These are phyloP conservation scores for Gymnobelideus leadbeateri DNA, from an alignment of 2,113 vertebrate species.

Conservation along the genomic window DNA sequence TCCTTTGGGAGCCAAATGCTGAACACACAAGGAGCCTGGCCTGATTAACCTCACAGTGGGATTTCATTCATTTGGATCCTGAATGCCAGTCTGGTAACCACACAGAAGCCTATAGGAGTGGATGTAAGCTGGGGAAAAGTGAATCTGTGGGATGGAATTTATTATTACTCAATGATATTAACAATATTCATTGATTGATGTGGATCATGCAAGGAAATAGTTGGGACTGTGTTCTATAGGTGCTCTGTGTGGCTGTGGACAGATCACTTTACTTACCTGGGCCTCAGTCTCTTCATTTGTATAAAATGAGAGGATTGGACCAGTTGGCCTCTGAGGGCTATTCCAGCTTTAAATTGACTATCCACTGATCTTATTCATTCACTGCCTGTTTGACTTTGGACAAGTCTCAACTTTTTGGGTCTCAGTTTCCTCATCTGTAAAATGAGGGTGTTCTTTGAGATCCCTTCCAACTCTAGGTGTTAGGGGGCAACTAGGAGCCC, in stretches of 20 bases:
- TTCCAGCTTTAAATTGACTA: too few relatives aligned
- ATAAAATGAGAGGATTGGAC: not conserved
- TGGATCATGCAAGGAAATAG: not conserved
- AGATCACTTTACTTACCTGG: not conserved
- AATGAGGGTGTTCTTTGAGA: too few relatives aligned
- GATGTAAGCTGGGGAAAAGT: not conserved
- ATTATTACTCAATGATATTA: not conserved
- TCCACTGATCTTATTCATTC: too few relatives aligned
- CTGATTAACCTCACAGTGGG: constrained; percentile 4
- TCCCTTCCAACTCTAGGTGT: too few relatives aligned
- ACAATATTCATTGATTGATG: not conserved
- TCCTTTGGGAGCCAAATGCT: not conserved
- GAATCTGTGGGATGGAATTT: not conserved
- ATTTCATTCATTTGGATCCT: not conserved
- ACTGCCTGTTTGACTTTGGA: too few relatives aligned
- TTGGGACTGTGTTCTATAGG: too few relatives aligned
- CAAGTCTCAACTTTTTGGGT: too few relatives aligned
- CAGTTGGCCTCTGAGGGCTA: not conserved
- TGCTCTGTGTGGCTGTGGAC: not conserved
- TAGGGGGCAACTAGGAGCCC: too few relatives aligned
- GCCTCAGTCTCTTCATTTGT: not conserved
- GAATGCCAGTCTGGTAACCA: not conserved
- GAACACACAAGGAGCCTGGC: not conserved
- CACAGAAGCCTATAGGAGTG: not conserved
- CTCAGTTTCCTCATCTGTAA: too few relatives aligned